Evolutionary conservation across 1,140 invertebrate genomes (phyloP), one percentile per base, ranked within the genome.

Genomic region (Acromyrmex echinatior): DNA sequence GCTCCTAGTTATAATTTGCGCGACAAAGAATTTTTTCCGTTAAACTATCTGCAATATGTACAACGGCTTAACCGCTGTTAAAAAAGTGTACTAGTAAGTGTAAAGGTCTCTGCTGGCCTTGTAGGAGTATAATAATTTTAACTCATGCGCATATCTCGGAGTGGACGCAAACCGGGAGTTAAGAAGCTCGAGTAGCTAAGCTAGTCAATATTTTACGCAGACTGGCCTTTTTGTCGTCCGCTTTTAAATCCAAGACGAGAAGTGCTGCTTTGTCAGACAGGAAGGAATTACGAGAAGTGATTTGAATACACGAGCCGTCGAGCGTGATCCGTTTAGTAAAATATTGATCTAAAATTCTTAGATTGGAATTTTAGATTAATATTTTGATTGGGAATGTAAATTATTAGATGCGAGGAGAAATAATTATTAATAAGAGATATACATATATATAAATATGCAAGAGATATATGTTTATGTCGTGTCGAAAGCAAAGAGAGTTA

Each of bases 51-150:
- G 45, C 51, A 45, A 21, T 73, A 73, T 14, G 39, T 70, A 14
- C 56, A n/a, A 49, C 14, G 28, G 53, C 31, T 45, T 45, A 10
- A 45, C 39, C 16, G 12, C 18, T 21, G 63, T 81, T 45, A 58
- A 31, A 31, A 31, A 31, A 73, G 45, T 65, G 25, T 60, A 51
- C n/a, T 53, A 73, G 56, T 56, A 45, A 58, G 60, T 58, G 62
- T 58, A 87, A 90, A 87, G 65, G 70, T 90, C 86, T 71, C 21
- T 16, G 80, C 53, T 79, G 82, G 31, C 86, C 76, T 89, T 86
- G 76, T 60, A 79, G 62, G 10, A 66, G 16, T 80, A 77, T 68
- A 60, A 79, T 68, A 68, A 76, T 74, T 62, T 79, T 68, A 68
- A 56, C 49, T 56, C 28, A 39, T 56, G 45, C 74, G 21, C 73